Evolutionary conservation across 2,888 invertebrate species (phyloP), one percentile per base, ranked within the genome.

Genomic region (Eupeodes luniger): DNA sequence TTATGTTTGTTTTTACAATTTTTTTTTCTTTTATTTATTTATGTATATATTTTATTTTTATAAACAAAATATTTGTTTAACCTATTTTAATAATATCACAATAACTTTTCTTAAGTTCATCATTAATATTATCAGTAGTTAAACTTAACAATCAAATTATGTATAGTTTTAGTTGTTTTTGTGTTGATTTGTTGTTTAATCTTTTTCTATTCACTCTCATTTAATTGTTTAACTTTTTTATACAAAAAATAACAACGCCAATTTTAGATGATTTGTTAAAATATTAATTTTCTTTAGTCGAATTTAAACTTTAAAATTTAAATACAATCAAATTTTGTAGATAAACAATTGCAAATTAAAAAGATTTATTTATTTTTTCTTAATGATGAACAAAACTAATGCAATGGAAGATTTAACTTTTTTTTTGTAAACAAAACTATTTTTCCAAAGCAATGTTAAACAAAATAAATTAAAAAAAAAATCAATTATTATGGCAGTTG

Each of bases 31-130:
- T 72, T 72, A 59, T 53, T 66, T 72, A 59, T 53, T 59, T 66
- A 62, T 44, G 47, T 64, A 44, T 77, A 51, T 78, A 14, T 66
- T 49, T 66, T 69, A 69, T 69, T 66, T 59, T 49, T 67, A 66
- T 51, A 82, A 81, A 85, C 81, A 81, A 69, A 82, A 86, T 62
- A 85, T 70, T 82, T 77, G 88, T 85, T 88, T 85, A 87, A 84
- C 87, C 72, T 87, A 80, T 72, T 70, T 87, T 67, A 87, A 88
- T 78, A 88, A 88, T 88, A 88, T 88, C 88, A 88, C 88, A 88
- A 88, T 88, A 88, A 88, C 88, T 88, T 77, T 88, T 81, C 85
- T 85, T 74, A 81, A 81, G 88, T 85, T 88, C 81, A 88, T 87
- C 80, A 87, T 87, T 84, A 72, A 79, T 82, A 86, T 86, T 86